Evolutionary conservation across 2,888 invertebrate species (phyloP).

Genomic region (Harpalus rubripes): DNA sequence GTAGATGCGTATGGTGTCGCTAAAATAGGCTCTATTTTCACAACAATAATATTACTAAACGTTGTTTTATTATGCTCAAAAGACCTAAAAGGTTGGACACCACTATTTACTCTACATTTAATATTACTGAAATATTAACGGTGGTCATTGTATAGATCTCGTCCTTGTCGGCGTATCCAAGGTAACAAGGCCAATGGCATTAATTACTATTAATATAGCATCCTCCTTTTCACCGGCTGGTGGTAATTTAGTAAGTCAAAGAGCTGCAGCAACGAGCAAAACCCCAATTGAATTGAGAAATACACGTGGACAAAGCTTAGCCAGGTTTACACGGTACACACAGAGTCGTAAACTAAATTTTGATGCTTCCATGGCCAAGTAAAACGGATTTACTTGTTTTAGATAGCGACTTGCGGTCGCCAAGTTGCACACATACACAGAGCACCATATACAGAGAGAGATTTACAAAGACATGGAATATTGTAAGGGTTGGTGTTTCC

Average conservation of each 20-base stretch:
- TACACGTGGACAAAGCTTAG: conserved; percentile 45
- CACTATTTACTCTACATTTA: too few species aligned
- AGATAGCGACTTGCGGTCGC: conserved; percentile 29
- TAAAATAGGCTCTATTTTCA: too few species aligned
- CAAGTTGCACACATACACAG: conserved; percentile 10
- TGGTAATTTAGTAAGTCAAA: conserved; percentile 33
- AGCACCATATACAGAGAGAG: neutral
- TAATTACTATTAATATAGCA: conserved; percentile 9
- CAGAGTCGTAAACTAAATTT: conserved; percentile 53
- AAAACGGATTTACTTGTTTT: conserved; percentile 55
- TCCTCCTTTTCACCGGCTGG: neutral
- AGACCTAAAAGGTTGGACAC: too few species aligned
- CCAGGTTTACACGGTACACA: conserved; percentile 47
- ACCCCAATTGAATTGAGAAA: conserved; percentile 47
- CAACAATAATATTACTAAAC: too few species aligned
- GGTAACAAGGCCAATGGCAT: neutral
- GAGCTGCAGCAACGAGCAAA: conserved; percentile 28
- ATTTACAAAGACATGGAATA: neutral
- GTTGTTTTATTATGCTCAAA: too few species aligned
- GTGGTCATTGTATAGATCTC: too few species aligned
- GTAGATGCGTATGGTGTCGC: too few species aligned
- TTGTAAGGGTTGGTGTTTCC: neutral
- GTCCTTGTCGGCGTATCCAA: too few species aligned
- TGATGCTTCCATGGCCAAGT: conserved; percentile 51
- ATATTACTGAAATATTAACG: too few species aligned